phyloP scores from a whole-genome alignment of 2,113 vertebrate species.

The Oncorhynchus masou region DNA sequence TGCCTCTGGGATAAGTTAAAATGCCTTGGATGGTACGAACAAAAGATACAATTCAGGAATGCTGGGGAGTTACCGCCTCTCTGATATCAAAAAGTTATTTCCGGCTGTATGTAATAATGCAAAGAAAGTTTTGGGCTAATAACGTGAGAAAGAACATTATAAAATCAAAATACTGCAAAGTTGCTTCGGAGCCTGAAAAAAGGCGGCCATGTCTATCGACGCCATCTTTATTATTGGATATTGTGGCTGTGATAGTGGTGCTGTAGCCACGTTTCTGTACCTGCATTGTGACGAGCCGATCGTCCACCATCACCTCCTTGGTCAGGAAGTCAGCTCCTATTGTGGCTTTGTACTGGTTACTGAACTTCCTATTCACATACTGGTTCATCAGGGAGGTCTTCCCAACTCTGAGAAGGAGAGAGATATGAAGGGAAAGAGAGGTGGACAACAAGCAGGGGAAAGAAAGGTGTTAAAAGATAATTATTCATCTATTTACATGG shows the following conservation, averaged over 20 bases:
- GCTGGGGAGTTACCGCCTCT: too few relatives aligned
- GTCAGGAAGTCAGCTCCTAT: conserved; percentile 98
- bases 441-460: neutral
- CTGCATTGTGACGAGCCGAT: conserved; percentile 99
- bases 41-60: too few relatives aligned
- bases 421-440: neutral
- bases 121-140: too few relatives aligned
- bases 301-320: conserved; percentile 99
- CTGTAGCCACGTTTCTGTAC: conserved; percentile 61
- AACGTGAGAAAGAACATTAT: too few relatives aligned
- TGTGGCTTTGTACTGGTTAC: conserved; percentile 98
- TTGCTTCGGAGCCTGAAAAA: too few relatives aligned
- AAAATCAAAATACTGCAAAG: too few relatives aligned
- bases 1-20: too few relatives aligned
- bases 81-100: too few relatives aligned
- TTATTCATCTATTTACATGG: neutral
- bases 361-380: conserved; percentile 99
- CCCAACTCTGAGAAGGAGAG: conserved; percentile 81
- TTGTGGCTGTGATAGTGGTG: neutral
- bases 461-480: conserved; percentile 9
- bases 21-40: too few relatives aligned
- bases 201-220: too few relatives aligned
- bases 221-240: too few relatives aligned
- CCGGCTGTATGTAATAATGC: too few relatives aligned
- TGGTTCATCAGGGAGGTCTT: conserved; percentile 99